Evolutionary conservation across 1,140 invertebrate genomes (phyloP).

Genomic region (Drosophila neocordata): DNA sequence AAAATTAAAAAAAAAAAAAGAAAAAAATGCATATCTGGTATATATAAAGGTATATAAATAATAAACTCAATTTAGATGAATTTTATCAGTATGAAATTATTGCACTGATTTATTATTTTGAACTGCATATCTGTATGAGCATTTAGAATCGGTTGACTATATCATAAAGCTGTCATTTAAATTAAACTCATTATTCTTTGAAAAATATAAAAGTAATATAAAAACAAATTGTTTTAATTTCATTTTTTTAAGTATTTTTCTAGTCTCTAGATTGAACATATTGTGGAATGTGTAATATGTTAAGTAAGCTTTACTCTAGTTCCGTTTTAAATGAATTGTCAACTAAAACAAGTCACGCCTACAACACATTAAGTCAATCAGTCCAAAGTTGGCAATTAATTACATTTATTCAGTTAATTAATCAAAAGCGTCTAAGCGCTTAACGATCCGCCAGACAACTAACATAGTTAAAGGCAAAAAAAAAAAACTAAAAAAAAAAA

Average conservation of each 20-base stretch:
- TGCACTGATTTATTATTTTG: not conserved
- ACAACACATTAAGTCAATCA: conserved; percentile 10
- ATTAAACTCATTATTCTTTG: not conserved
- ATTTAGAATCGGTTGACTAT: not conserved
- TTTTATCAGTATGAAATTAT: not conserved
- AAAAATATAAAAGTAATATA: too few relatives aligned
- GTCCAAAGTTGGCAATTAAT: conserved; percentile 8
- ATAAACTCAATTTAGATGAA: too few relatives aligned
- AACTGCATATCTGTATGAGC: not conserved
- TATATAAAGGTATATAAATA: too few relatives aligned
- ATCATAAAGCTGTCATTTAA: not conserved
- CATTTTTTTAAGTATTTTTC: too few relatives aligned
- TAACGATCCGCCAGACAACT: not conserved
- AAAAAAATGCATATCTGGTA: too few relatives aligned
- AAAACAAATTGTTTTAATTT: too few relatives aligned
- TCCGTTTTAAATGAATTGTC: conserved; percentile 14
- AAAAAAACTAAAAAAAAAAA: too few relatives aligned
- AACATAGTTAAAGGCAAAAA: not conserved
- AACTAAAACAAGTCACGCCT: conserved; percentile 7
- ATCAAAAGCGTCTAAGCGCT: conserved; percentile 9
- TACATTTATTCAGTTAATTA: conserved; percentile 13
- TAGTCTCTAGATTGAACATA: too few relatives aligned
- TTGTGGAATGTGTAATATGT: not conserved
- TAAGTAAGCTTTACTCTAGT: not conserved
- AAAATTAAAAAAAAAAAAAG: too few relatives aligned